Base-by-base conservation (phyloP, 92 coral and sea anemone species). In the Epizoanthus ramosus region DNA sequence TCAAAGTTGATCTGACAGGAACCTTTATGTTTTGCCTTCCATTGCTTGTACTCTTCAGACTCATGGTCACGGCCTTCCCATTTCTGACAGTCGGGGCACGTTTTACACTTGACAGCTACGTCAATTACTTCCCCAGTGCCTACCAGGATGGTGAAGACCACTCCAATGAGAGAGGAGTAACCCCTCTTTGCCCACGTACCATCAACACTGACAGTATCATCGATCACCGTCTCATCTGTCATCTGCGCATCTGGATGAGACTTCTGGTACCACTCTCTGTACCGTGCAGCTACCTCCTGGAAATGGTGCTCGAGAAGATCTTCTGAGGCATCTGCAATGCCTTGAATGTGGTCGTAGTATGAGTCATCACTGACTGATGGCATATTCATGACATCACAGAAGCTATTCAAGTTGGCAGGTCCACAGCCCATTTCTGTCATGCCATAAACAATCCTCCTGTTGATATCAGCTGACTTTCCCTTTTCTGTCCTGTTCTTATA, bases 241-340 rank as follows among this genome's bases (percentile, higher is more conserved):
- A 63, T 18, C 41, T 63, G 68, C 15, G 24, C 68, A 63, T 63
- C 5, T 14, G 68, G 68, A 13, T 63, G 16, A 15, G 16, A 8
- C 22, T 63, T 63, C 6, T 2, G 14, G 1, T 24, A 63, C 68
- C 37, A 63, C 1, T 68, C 73, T 37, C 50, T 68, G 53, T 47
- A 47, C 14, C 14, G 53, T 7, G 12, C 53, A 47, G 5, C 6
- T 14, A 47, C 14, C 6, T 47, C 53, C 13, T 47, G 9, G 6
- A 47, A 68, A 6, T n/a, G 53, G 35, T 16, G 73, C 73, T 13
- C 73, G n/a, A 65, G 31, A 17, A 68, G 73, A 5, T 68, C 53
- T 2, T 17, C 10, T 35, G 73, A 37, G 73, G 81, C 81, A 76
- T 76, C 81, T 63, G 68, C 69, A 76, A 56, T 57, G 28, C 16